Conservation (phyloP, 1,140 invertebrate species). For the Drosophila nannoptera region DNA sequence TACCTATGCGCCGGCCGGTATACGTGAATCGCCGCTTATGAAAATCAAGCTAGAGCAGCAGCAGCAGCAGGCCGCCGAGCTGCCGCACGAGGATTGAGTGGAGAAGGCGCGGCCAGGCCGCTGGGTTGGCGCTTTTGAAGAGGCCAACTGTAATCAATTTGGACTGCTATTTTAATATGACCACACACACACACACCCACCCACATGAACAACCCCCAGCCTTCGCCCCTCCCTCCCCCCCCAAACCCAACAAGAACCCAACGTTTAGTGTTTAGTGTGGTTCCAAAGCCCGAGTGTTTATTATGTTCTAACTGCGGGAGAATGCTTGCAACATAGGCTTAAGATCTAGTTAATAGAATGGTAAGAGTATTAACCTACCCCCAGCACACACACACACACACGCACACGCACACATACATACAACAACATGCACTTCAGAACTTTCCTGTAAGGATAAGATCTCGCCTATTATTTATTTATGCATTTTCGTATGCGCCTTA, state of each 20-base stretch:
- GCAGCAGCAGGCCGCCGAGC: constrained; percentile 67
- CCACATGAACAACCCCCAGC: not conserved
- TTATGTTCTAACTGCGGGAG: not conserved
- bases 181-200: constrained; percentile 24
- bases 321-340: constrained; percentile 53
- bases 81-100: constrained; percentile 76
- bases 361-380: constrained; percentile 59
- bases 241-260: too few relatives aligned
- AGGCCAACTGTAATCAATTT: constrained; percentile 49
- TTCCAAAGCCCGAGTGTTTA: constrained; percentile 33
- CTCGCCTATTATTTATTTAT: constrained; percentile 61
- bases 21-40: constrained; percentile 71
- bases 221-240: not conserved
- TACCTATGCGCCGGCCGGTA: constrained; percentile 47
- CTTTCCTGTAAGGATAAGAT: constrained; percentile 77
- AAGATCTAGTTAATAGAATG: constrained; percentile 21
- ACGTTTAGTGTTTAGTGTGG: not conserved
- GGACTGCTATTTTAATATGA: constrained; percentile 78
- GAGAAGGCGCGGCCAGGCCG: constrained; percentile 4
- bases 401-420: constrained; percentile 23
- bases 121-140: constrained; percentile 37
- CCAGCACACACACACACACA: not conserved
- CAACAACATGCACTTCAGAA: constrained; percentile 57
- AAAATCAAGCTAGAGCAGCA: constrained; percentile 78
- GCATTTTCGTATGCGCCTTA: constrained; percentile 49